These are phyloP conservation scores for Epistrophe eligans DNA, from an alignment of 2,888 invertebrate genomes.

Conservation along the genomic window DNA sequence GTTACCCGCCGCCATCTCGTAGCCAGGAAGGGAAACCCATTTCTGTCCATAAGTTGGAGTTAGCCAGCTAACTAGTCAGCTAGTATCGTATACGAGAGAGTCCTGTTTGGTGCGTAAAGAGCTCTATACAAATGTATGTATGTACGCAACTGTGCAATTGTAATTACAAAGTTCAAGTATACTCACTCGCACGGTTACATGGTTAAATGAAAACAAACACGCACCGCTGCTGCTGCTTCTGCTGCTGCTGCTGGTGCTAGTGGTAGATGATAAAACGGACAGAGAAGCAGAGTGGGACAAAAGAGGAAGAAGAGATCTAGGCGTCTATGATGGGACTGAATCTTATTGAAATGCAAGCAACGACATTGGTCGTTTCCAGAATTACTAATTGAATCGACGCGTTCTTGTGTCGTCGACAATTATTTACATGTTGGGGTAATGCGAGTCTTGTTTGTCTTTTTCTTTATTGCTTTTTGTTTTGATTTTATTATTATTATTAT, in stretches of 20 bases:
- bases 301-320: conserved; percentile 78
- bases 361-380: conserved; percentile 82
- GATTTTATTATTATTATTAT: conserved; percentile 33
- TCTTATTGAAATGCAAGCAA: conserved; percentile 82
- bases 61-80: not conserved
- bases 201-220: conserved; percentile 76
- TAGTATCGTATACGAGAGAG: conserved; percentile 47
- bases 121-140: conserved; percentile 6
- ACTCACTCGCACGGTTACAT: conserved; percentile 64
- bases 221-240: conserved; percentile 69
- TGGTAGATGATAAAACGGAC: conserved; percentile 69
- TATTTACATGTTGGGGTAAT: conserved; percentile 75
- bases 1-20: conserved; percentile 61
- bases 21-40: conserved; percentile 66
- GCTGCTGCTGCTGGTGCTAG: conserved; percentile 72
- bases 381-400: conserved; percentile 84
- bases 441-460: conserved; percentile 62
- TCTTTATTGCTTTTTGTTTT: conserved; percentile 32
- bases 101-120: conserved; percentile 69
- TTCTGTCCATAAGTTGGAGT: conserved; percentile 6
- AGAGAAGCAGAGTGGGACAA: conserved; percentile 74
- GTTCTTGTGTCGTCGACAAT: conserved; percentile 79
- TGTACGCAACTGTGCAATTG: conserved; percentile 62
- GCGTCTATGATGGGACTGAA: conserved; percentile 78
- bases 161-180: conserved; percentile 73